These are phyloP conservation scores for Hyles lineata DNA, from an alignment of 2,888 invertebrate genomes.

Conservation along the genomic window DNA sequence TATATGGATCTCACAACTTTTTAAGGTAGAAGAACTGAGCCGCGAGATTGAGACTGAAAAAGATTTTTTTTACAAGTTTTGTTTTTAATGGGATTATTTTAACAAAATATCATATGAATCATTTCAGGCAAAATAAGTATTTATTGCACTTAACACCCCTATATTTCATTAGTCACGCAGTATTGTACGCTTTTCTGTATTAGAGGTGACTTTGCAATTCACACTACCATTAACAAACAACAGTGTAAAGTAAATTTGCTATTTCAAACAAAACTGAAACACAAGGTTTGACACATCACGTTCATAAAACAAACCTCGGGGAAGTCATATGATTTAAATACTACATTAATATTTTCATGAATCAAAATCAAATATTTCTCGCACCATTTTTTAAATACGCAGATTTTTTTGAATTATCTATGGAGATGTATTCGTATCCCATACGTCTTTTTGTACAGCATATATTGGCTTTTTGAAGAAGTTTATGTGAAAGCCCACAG, in stretches of 20 bases:
- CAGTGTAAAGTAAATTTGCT: not conserved
- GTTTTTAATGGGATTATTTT: no score
- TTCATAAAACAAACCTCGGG: not conserved
- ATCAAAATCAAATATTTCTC: no score
- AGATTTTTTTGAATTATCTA: no score
- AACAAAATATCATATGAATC: not conserved
- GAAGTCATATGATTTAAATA: not conserved
- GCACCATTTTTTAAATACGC: no score
- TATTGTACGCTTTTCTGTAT: not conserved
- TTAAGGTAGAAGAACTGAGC: no score
- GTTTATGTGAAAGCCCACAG: no score
- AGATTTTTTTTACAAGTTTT: no score
- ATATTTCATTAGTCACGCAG: constrained; percentile 14
- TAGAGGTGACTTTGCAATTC: constrained; percentile 16
- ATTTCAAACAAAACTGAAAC: not conserved
- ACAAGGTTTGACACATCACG: constrained; percentile 13
- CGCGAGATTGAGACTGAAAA: no score
- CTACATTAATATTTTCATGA: not conserved
- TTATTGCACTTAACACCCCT: not conserved
- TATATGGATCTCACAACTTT: no score
- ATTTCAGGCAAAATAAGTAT: not conserved
- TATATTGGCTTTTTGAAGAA: no score
- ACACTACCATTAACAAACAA: constrained; percentile 15
- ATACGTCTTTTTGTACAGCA: no score
- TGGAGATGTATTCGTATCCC: no score